Evolutionary conservation across 2,113 vertebrate genomes (phyloP).

Genomic region (Hylia prasina): DNA sequence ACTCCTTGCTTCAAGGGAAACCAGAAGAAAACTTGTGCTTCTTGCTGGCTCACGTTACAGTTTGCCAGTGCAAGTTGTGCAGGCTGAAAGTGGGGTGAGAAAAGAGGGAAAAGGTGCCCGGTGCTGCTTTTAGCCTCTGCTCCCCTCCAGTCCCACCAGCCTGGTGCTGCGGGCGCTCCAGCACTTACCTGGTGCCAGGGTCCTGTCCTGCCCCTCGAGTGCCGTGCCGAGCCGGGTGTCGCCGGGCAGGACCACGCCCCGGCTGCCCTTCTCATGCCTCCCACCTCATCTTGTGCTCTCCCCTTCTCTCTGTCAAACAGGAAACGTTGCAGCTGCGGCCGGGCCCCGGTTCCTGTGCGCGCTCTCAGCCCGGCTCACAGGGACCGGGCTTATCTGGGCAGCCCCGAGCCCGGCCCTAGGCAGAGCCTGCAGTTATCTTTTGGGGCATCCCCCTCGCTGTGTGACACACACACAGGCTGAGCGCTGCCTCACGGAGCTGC

Average conservation of each 20-base stretch:
- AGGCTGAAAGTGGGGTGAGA: neutral
- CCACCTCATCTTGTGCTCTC: neutral
- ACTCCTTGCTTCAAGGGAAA: neutral
- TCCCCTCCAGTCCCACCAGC: neutral
- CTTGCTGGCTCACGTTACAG: neutral
- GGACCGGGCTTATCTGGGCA: neutral
- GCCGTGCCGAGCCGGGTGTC: fast-evolving
- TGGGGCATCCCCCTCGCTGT: neutral
- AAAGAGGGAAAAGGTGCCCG: neutral
- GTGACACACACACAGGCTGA: neutral
- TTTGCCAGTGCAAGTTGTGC: neutral
- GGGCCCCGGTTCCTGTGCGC: constrained; percentile 42
- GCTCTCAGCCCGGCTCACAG: neutral
- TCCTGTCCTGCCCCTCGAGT: fast-evolving
- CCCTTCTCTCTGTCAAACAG: neutral
- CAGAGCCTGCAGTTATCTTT: neutral
- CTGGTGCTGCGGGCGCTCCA: fast-evolving
- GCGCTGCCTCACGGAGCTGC: fast-evolving
- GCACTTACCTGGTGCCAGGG: constrained; percentile 19
- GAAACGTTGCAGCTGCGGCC: constrained; percentile 20
- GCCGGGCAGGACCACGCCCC: neutral
- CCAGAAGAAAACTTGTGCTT: neutral
- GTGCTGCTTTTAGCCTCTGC: fast-evolving
- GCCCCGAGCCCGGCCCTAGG: neutral
- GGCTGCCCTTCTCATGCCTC: neutral